Percentiles rank a stretch among this genome's conserved stretches.
Evolutionary conservation across 2,888 invertebrate genomes (phyloP).

Genomic region (Sphinx pinastri): DNA sequence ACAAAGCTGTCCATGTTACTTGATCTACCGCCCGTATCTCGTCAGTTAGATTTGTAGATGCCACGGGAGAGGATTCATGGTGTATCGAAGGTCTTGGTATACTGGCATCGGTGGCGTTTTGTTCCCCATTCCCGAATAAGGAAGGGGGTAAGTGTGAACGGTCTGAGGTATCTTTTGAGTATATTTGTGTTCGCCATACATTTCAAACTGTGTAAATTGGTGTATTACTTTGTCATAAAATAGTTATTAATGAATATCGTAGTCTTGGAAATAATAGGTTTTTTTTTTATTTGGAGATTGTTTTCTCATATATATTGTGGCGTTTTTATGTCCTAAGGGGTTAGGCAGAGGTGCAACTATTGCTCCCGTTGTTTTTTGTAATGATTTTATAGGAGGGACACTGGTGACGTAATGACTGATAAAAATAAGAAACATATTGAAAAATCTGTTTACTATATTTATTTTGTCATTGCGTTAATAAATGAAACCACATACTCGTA

Average conservation of each 20-base stretch:
- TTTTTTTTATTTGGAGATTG: too few relatives aligned
- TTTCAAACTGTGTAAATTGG: background rate
- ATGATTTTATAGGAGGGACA: too few relatives aligned
- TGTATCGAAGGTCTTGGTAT: slow-evolving; percentile 46
- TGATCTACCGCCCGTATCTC: slow-evolving; percentile 47
- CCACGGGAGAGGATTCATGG: slow-evolving; percentile 45
- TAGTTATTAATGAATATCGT: background rate
- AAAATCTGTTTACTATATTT: too few relatives aligned
- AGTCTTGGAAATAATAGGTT: too few relatives aligned
- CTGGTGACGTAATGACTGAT: too few relatives aligned
- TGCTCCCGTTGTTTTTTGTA: too few relatives aligned
- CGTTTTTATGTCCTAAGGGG: too few relatives aligned
- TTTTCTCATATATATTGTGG: too few relatives aligned
- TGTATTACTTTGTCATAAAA: background rate
- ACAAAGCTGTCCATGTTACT: slow-evolving; percentile 47
- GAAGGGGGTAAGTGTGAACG: slow-evolving; percentile 46
- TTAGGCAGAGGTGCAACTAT: too few relatives aligned
- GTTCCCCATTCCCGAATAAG: slow-evolving; percentile 51
- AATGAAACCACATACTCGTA: too few relatives aligned
- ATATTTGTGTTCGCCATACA: slow-evolving; percentile 31
- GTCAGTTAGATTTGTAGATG: slow-evolving; percentile 35
- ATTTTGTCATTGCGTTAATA: too few relatives aligned
- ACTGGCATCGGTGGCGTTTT: slow-evolving; percentile 53
- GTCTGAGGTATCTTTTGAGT: slow-evolving; percentile 38
- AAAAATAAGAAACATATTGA: too few relatives aligned